Evolutionary conservation across 1,140 invertebrate species (phyloP), one percentile per base, ranked within the genome.

Genomic region (Pachyrhynchus sulphureomaculatus): DNA sequence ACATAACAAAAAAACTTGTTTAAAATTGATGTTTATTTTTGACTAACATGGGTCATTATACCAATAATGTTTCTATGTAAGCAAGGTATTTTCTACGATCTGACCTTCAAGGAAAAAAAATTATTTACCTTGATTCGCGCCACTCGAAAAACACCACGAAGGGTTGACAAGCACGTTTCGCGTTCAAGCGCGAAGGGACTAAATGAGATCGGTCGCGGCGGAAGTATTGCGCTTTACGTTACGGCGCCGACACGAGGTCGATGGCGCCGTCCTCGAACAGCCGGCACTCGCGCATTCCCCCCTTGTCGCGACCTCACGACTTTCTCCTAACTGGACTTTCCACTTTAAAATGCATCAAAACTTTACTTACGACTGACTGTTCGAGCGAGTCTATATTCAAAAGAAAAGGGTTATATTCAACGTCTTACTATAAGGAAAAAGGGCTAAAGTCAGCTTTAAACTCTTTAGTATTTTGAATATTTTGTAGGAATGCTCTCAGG

Each of bases 231-330:
- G 67, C 62, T 58, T 64, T 67, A 64, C 65, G 67, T 62, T 55
- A 61, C 67, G 67, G 63, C 65, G 68, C 64, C 67, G 67, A 54
- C 64, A 65, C 67, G 67, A 67, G 67, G 68, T 70, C 67, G 67
- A 68, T 66, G 63, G 59, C 67, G 67, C 47, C 61, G 62, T 65
- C 52, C 55, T 68, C 48, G 48, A 62, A 55, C 21, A 26, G 44
- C 44, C 65, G 54, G 33, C 47, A 47, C 44, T 36, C 39, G 32
- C 53, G 23, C 20, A 36, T 26, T 44, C 56, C 60, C 29, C 24
- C 51, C n/a, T n/a, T n/a, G n/a, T n/a, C n/a, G 34, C 60, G 53
- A 42, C 58, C 62, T 42, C 24, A 33, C 23, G 18, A 45, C 23
- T 49, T 23, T 26, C 56, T 34, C 21, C 10, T 34, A 13, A 41